Conservation (phyloP, 2,888 invertebrate genomes). For the Pteria penguin region DNA sequence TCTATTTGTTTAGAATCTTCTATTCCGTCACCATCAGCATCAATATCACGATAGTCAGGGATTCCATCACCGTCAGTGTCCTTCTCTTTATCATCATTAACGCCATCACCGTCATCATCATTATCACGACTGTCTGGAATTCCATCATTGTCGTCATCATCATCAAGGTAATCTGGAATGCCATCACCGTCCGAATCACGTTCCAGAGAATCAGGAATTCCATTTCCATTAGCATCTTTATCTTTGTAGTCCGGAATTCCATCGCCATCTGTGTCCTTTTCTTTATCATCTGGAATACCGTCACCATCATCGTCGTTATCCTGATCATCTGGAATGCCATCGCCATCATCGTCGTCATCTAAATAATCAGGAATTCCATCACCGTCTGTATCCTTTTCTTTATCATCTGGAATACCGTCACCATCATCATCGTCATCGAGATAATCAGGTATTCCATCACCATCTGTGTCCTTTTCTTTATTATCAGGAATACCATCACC, state of each 20-base stretch:
- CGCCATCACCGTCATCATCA: slow-evolving; percentile 59
- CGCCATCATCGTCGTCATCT: slow-evolving; percentile 67
- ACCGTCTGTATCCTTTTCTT: slow-evolving; percentile 64
- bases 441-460: slow-evolving; percentile 69
- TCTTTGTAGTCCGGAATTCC: slow-evolving; percentile 60
- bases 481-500: slow-evolving; percentile 61
- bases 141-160: slow-evolving; percentile 76
- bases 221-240: slow-evolving; percentile 59
- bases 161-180: slow-evolving; percentile 70
- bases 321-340: slow-evolving; percentile 59
- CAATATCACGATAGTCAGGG: slow-evolving; percentile 62
- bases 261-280: slow-evolving; percentile 66
- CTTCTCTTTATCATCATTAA: slow-evolving; percentile 55
- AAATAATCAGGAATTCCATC: slow-evolving; percentile 70
- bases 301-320: slow-evolving; percentile 65
- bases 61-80: slow-evolving; percentile 72
- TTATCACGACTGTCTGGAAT: slow-evolving; percentile 70
- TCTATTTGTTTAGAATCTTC: slow-evolving; percentile 53
- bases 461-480: slow-evolving; percentile 58
- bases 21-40: slow-evolving; percentile 60
- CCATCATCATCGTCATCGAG: slow-evolving; percentile 63
- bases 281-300: slow-evolving; percentile 68
- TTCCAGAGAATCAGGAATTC: slow-evolving; percentile 63
- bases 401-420: slow-evolving; percentile 72
- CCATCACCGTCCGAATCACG: slow-evolving; percentile 61